Percentiles rank a stretch among this genome's conserved stretches.
Conservation (phyloP, 1,140 invertebrate species). For the Eumaeus atala region DNA sequence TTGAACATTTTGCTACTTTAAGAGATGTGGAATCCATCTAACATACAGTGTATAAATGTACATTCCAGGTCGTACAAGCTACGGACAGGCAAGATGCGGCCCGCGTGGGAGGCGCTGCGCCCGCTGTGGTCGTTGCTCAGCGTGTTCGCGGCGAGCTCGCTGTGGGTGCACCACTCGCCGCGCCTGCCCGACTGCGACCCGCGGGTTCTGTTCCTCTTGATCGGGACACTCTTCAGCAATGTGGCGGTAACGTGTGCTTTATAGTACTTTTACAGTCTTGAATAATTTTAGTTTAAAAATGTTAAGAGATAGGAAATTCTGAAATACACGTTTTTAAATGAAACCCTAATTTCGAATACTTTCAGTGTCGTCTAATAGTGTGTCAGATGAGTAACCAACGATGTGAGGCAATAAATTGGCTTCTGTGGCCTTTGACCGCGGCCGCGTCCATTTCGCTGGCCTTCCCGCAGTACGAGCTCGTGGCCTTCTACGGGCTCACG, state of each 20-base stretch:
- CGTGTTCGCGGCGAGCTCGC: slow-evolving; percentile 82
- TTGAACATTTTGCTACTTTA: too few species aligned
- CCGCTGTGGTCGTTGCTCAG: slow-evolving; percentile 87
- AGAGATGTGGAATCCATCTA: too few species aligned
- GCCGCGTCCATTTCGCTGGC: slow-evolving; percentile 73
- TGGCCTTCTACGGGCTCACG: slow-evolving; percentile 83
- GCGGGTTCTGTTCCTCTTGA: slow-evolving; percentile 86
- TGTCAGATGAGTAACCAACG: slow-evolving; percentile 96
- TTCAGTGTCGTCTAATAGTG: slow-evolving; percentile 95
- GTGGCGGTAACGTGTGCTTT: slow-evolving; percentile 97
- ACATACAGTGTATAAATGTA: too few species aligned
- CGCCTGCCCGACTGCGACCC: slow-evolving; percentile 87
- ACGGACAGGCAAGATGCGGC: slow-evolving; percentile 59
- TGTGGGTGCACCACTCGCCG: slow-evolving; percentile 87
- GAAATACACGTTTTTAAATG: too few species aligned
- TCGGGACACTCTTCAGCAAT: slow-evolving; percentile 95
- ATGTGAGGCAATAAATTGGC: slow-evolving; percentile 89
- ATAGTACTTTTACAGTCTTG: too few species aligned
- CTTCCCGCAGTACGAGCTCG: slow-evolving; percentile 79
- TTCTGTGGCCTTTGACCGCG: slow-evolving; percentile 81
- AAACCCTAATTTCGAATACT: too few species aligned
- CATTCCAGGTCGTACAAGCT: slow-evolving; percentile 62
- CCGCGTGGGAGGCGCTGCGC: slow-evolving; percentile 66
- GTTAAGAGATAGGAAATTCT: too few species aligned
- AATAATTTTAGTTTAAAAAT: too few species aligned